Evolutionary conservation across 2,888 invertebrate genomes (phyloP).

Genomic region (Drosophila peninsularis): DNA sequence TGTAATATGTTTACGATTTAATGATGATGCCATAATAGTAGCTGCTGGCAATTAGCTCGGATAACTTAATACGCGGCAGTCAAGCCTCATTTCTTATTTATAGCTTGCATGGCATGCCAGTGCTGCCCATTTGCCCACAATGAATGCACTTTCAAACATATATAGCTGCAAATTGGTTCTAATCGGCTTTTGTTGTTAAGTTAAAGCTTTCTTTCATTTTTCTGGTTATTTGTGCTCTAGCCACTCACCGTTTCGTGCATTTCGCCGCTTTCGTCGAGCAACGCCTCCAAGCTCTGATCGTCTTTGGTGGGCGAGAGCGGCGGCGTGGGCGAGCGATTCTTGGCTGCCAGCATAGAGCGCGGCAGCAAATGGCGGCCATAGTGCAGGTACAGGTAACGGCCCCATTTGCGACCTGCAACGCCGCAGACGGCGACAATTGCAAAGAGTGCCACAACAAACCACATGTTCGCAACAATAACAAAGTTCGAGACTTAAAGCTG

Average conservation of each 20-base stretch:
- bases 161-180: not conserved
- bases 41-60: slow-evolving; percentile 49
- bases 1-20: slow-evolving; percentile 19
- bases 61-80: slow-evolving; percentile 15
- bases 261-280: slow-evolving; percentile 83
- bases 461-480: slow-evolving; percentile 72
- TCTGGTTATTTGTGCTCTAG: not conserved
- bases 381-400: slow-evolving; percentile 82
- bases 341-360: slow-evolving; percentile 75
- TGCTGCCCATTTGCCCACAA: not conserved
- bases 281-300: slow-evolving; percentile 82
- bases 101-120: not conserved
- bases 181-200: not conserved
- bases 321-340: slow-evolving; percentile 83
- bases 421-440: slow-evolving; percentile 66
- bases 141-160: not conserved
- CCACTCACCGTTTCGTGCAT: slow-evolving; percentile 84
- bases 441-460: slow-evolving; percentile 77
- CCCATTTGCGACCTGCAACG: slow-evolving; percentile 82
- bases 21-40: slow-evolving; percentile 49
- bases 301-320: slow-evolving; percentile 82
- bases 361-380: slow-evolving; percentile 82
- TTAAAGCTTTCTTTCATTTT: not conserved
- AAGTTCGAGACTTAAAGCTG: slow-evolving; percentile 34
- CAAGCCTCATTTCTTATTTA: slow-evolving; percentile 17